Percentiles rank a stretch among this genome's conserved stretches.
These are phyloP conservation scores for Lasioglossum lativentre DNA, from an alignment of 2,888 invertebrate genomes.

Conservation along the genomic window DNA sequence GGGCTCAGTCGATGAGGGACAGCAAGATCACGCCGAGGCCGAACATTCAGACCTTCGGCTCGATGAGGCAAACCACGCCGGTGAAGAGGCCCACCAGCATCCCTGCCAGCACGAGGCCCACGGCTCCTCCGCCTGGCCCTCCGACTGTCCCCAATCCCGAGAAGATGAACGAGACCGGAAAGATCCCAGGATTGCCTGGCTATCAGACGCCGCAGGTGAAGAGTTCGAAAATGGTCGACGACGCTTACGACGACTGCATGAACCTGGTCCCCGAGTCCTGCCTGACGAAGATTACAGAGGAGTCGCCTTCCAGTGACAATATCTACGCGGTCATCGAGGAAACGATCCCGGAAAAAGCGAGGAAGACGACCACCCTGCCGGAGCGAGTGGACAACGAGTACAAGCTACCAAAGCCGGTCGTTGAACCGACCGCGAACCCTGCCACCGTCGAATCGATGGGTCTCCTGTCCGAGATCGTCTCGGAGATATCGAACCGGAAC, in stretches of 20 bases:
- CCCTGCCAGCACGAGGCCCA: conserved; percentile 89
- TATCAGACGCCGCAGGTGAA: conserved; percentile 86
- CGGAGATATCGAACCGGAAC: conserved; percentile 94
- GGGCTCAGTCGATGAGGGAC: conserved; percentile 94
- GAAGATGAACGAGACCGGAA: conserved; percentile 71
- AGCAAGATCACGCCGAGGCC: conserved; percentile 86
- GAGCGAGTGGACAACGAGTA: conserved; percentile 80
- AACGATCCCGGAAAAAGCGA: conserved; percentile 86
- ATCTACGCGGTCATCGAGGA: conserved; percentile 96
- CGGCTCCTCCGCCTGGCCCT: conserved; percentile 91
- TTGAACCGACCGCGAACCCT: conserved; percentile 82
- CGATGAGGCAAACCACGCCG: conserved; percentile 90
- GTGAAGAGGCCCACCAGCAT: conserved; percentile 91
- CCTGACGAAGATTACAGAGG: conserved; percentile 88
- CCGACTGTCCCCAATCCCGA: conserved; percentile 83
- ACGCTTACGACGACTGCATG: conserved; percentile 91
- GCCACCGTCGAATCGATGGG: conserved; percentile 89
- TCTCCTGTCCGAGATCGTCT: conserved; percentile 93
- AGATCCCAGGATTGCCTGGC: conserved; percentile 85
- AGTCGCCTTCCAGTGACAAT: conserved; percentile 89
- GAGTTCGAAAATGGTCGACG: conserved; percentile 83
- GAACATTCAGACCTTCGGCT: conserved; percentile 91
- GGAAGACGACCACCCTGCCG: conserved; percentile 61
- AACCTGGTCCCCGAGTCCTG: conserved; percentile 88
- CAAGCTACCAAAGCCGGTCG: conserved; percentile 85